Percentiles rank a stretch among this genome's conserved stretches.
Evolutionary conservation across 2,113 vertebrate species (phyloP).

Genomic region (Felis chaus): DNA sequence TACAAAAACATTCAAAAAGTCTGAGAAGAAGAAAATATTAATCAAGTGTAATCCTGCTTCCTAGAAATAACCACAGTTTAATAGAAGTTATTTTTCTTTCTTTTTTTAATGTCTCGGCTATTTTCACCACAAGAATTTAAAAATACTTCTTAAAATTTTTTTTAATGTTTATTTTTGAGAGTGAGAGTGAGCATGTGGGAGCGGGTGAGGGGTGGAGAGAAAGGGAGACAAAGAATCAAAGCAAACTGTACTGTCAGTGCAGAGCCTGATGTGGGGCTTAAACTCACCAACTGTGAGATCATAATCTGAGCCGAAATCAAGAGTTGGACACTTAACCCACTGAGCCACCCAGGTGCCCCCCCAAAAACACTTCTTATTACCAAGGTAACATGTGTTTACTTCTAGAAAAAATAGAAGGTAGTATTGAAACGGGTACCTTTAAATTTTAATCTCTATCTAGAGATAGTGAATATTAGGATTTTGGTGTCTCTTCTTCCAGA

Average conservation of each 20-base stretch:
- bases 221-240: too few species aligned
- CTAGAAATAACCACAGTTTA: constrained; percentile 37
- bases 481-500: not conserved
- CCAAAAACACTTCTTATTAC: not conserved
- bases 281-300: too few species aligned
- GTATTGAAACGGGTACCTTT: too few species aligned
- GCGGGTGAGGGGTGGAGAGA: too few species aligned
- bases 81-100: not conserved
- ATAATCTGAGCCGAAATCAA: too few species aligned
- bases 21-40: constrained; percentile 27
- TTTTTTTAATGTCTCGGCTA: not conserved
- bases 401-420: not conserved
- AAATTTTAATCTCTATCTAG: not conserved
- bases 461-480: not conserved
- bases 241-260: too few species aligned
- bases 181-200: too few species aligned
- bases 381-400: not conserved
- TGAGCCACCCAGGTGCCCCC: too few species aligned
- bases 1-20: not conserved
- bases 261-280: too few species aligned
- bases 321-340: too few species aligned
- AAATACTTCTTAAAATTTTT: not conserved
- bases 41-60: not conserved
- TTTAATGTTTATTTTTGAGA: too few species aligned
- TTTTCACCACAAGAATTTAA: not conserved